Base-by-base conservation (phyloP, 2,888 invertebrate genomes). In the Tiphia femorata region DNA sequence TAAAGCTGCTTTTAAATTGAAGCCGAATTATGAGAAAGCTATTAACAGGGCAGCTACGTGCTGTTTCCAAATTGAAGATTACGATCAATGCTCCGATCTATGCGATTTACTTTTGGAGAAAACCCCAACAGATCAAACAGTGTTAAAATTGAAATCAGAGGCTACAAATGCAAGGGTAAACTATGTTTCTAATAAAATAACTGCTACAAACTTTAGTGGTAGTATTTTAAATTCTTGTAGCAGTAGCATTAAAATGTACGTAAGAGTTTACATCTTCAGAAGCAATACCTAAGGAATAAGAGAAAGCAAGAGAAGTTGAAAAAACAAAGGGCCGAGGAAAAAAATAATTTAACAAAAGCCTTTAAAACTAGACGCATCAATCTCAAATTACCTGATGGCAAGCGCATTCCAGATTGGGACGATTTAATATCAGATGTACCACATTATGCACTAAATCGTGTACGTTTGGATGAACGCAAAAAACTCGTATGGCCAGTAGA, bases 401-500 rank as follows among this genome's bases (percentile, higher is more conserved):
- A 84, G 64, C 84, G 84, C 51, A 53, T 60, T 27, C 54, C 73
- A 23, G 86, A 86, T 58, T 67, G 89, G 43, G 86, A 86, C 3
- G 87, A 88, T 63, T 68, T 90, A 8, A 88, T 89, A 49, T 91
- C 92, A 0, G 86, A 86, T 72, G 85, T 92, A 67, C 88, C 91
- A 0, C 89, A 91, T 27, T 86, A 91, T 3, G 87, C 88, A 37
- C 87, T 90, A 49, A 84, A 86, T 55, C 86, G 88, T 46, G 93
- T 94, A 0, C 86, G 87, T 72, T 73, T 93, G 8, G 87, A 88
- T 61, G 84, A 88, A 73, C 83, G 89, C 0, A 85, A 84, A 8
- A 80, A 84, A 35, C 83, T 98, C 8, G 84, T 90, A 46, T 98
- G 97, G 97, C 97, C 97, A 0, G 91, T 96, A 0, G 85, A 94